Evolutionary conservation across 2,888 invertebrate species (phyloP).

Genomic region (Petrophora chlorosata): DNA sequence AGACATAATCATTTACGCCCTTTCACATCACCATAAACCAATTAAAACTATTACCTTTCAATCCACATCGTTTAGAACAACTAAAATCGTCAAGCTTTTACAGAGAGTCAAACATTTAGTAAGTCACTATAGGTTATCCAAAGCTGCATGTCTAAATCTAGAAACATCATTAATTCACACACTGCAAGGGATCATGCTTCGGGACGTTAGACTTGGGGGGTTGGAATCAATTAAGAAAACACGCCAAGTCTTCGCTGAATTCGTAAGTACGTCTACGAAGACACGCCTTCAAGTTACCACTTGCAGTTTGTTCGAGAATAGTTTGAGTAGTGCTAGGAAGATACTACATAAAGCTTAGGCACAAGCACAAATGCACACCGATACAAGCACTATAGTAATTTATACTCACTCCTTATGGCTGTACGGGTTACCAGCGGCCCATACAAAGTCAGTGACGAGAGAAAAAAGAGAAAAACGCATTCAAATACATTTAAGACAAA

Average conservation of each 20-base stretch:
- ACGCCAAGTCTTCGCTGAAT: conserved; percentile 65
- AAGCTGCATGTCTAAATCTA: conserved; percentile 76
- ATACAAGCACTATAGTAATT: conserved; percentile 84
- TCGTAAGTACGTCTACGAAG: conserved; percentile 55
- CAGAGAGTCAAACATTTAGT: conserved; percentile 80
- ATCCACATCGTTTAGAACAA: conserved; percentile 81
- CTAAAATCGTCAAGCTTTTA: conserved; percentile 81
- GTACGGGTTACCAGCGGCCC: conserved; percentile 87
- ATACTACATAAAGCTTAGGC: conserved; percentile 76
- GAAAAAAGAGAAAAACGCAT: conserved; percentile 85
- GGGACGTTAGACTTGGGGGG: conserved; percentile 64
- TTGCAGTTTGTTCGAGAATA: conserved; percentile 76
- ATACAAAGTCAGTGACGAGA: conserved; percentile 87
- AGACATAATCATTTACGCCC: conserved; percentile 75
- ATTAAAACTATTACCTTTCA: conserved; percentile 82
- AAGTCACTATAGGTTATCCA: conserved; percentile 67
- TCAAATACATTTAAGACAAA: conserved; percentile 84
- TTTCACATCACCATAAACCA: conserved; percentile 81
- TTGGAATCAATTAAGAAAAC: conserved; percentile 48
- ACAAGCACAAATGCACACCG: conserved; percentile 82
- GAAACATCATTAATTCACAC: conserved; percentile 60
- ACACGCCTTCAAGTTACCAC: conserved; percentile 68
- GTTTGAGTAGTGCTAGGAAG: conserved; percentile 71
- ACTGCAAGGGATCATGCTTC: conserved; percentile 80
- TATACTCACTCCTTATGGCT: conserved; percentile 89